Base-by-base conservation (phyloP, 2,113 vertebrate species). In the Sapayoa aenigma region DNA sequence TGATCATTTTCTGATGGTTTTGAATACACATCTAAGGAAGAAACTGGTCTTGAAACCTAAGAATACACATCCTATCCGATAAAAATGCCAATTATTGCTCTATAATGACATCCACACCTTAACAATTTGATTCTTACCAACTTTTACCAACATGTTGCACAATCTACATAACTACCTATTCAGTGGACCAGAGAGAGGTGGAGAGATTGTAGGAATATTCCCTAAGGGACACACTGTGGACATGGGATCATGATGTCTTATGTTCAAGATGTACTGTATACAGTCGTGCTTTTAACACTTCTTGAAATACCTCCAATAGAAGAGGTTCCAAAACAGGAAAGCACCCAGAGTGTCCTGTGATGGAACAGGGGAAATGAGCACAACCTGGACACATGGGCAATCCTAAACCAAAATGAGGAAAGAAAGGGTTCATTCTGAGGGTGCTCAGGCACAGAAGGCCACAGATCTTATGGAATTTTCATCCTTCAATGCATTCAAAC, bases 331-430 rank as follows among this genome's bases (percentile, higher is more conserved):
- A 63, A 89, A 2, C 12, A 66, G 50, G 33, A 14, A 72, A 39
- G 1, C 7, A 22, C 20, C 11, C 19, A 0, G 1, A 33, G 41
- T 10, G 5, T 18, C 27, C 52, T n/a, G 66, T 24, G 41, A n/a
- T n/a, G 27, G 12, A 59, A 42, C 19, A 66, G 46, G 6, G 27
- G 35, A 46, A 55, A 25, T 11, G 24, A 27, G 23, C 13, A 42
- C 58, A 52, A 8, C 13, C 12, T 42, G 44, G 33, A 47, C 17
- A 37, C 30, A 41, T 3, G 13, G 14, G 21, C 4, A 84, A 24
- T 9, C 11, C 28, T 21, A 74, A 3, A 9, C 27, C 21, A 8
- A 9, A 14, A 14, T 4, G 14, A 76, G 23, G 49, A 6, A 27
- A 28, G 49, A 65, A 27, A 59, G 8, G 5, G 37, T 50, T 78